Base-by-base conservation (phyloP, 2,797 vertebrate genomes). In the Myiotriccus ornatus region DNA sequence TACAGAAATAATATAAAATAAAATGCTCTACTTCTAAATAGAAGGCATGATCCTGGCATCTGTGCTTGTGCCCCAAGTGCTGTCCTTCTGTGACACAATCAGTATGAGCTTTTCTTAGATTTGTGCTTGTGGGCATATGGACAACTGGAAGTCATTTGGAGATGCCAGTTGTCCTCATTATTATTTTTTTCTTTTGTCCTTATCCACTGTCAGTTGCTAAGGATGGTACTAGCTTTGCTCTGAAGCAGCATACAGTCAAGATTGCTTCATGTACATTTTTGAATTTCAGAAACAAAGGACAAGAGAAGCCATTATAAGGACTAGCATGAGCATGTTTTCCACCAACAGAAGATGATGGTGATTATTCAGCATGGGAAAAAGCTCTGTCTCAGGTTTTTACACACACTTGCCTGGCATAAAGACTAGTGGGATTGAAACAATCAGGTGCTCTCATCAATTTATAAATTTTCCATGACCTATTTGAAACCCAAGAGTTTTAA, bases 71-170 rank as follows among this genome's bases (percentile, higher is more conserved):
- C 95, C 96, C 82, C 82, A 88, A 96, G 96, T 95, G 80, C 57
- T 95, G 60, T 95, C 95, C 90, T 95, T 93, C 83, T 94, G 93
- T 94, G 84, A 90, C 78, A 70, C 90, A 97, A 80, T 97, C 94
- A 97, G 94, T 68, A 87, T 56, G 93, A 95, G 88, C 80, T 96
- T 97, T 95, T 92, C 96, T 95, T 97, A 96, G 91, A 90, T 93
- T 94, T 95, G 35, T 94, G 96, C 93, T 92, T 89, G 53, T 80
- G 95, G 94, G 93, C 96, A 91, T 89, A 67, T 76, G 94, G 96
- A 84, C 94, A 97, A 96, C 90, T 97, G 88, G 90, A 96, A 97
- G 86, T 92, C 90, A 90, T 92, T 97, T 95, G 89, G 92, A 88
- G 60, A 94, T 92, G 90, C 81, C 93, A 91, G 83, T 94, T 89